Base-by-base conservation (phyloP, 2,797 vertebrate genomes). In the Phalloptychus januarius region DNA sequence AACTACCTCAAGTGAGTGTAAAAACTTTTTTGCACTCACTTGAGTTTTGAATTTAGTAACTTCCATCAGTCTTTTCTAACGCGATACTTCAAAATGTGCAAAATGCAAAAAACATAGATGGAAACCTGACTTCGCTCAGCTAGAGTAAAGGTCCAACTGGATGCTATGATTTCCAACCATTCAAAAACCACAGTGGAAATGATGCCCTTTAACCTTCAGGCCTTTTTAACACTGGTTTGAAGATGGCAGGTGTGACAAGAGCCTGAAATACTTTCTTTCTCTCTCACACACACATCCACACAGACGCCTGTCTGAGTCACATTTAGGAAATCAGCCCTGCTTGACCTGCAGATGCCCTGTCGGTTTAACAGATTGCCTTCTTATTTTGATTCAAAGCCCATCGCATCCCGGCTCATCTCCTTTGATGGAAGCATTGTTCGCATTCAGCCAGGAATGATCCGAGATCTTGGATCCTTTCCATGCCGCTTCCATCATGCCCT, bases 331-430 rank as follows among this genome's bases (percentile, higher is more conserved):
- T 81, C 75, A 86, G 48, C 65, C 81, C 58, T 81, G 77, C 69
- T 84, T 76, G 82, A 87, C 82, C 77, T 86, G 74, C 71, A 72
- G 56, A 71, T 81, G 77, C 74, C 63, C 77, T 76, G 71, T 80
- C 76, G 75, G 71, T 88, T 89, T 81, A 83, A 85, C 79, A 83
- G 79, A 87, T 76, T 85, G 81, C 54, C 85, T 85, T 84, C 76
- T 81, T 79, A 83, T 85, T 86, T 77, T 72, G 65, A 79, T 70
- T 83, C 79, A 40, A 65, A 81, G 77, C 82, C 80, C 54, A 76
- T 73, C 45, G 71, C 76, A 72, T 78, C 63, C 70, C 71, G 78
- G 74, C 82, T 79, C 72, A 25, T 46, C 79, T 83, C 61, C 71
- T 54, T 44, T 25, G 54, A 73, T 76, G 69, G 79, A 83, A 72